A percentile compares a stretch with the other conserved stretches of the same genome.
Evolutionary conservation across 2,797 vertebrate genomes (phyloP).

Genomic region (Phoebastria nigripes): DNA sequence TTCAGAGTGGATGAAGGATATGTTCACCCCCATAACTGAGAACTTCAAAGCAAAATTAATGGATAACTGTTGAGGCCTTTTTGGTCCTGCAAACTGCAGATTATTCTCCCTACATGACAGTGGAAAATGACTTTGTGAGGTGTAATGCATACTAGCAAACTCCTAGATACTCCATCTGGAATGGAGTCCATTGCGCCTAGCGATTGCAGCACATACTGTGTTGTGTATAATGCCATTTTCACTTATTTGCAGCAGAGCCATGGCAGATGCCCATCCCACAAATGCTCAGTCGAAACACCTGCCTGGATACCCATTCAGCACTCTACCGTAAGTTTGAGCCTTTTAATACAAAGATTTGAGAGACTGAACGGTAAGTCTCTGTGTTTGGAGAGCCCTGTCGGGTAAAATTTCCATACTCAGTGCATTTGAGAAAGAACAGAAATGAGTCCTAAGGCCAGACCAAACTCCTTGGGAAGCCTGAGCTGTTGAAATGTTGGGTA

Average conservation of each 20-base stretch:
- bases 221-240: constrained; percentile 60
- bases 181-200: not conserved
- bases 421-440: not conserved
- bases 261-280: constrained; percentile 79
- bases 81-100: not conserved
- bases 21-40: not conserved
- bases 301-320: constrained; percentile 79
- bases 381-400: not conserved
- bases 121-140: not conserved
- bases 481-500: not conserved
- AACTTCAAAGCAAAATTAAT: not conserved
- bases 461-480: not conserved
- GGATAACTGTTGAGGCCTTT: not conserved
- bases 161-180: not conserved
- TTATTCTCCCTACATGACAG: not conserved
- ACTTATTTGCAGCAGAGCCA: constrained; percentile 78
- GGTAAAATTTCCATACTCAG: not conserved
- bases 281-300: constrained; percentile 77
- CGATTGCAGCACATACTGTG: not conserved
- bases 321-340: constrained; percentile 75
- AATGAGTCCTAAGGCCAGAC: not conserved
- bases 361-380: constrained; percentile 38
- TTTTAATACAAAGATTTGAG: constrained; percentile 58
- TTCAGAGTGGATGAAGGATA: not conserved
- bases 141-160: not conserved